These are phyloP conservation scores for Conus canariensis DNA, from an alignment of 2,888 invertebrate genomes.

Conservation along the genomic window DNA sequence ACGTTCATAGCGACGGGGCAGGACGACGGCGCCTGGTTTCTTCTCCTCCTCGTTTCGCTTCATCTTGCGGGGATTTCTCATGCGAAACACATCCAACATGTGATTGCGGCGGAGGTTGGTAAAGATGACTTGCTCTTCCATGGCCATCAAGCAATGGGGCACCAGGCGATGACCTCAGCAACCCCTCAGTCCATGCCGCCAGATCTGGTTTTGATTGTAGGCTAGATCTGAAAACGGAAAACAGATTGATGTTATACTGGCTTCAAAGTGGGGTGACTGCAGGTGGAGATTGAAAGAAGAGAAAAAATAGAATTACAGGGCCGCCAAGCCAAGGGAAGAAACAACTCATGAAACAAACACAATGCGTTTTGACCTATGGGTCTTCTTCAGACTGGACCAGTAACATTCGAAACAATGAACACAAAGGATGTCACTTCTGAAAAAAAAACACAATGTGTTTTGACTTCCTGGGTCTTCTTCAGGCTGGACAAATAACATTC, in stretches of 20 bases:
- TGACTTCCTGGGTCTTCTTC: too few species aligned
- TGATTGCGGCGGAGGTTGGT: constrained; percentile 47
- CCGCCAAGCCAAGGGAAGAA: background rate
- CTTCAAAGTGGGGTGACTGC: too few species aligned
- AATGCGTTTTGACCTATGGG: too few species aligned
- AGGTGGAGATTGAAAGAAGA: too few species aligned
- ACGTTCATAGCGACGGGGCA: constrained; percentile 66
- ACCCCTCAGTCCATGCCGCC: constrained; percentile 11
- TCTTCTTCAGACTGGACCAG: too few species aligned
- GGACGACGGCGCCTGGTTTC: constrained; percentile 49
- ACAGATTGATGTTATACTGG: background rate
- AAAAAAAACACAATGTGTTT: too few species aligned
- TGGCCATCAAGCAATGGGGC: background rate
- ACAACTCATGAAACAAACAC: background rate
- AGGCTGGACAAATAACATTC: too few species aligned
- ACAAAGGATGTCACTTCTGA: too few species aligned
- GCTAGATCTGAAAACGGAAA: background rate
- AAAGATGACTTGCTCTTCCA: constrained; percentile 44
- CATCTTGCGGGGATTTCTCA: constrained; percentile 51
- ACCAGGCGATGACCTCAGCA: background rate
- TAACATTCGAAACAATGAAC: too few species aligned
- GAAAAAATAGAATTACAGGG: background rate
- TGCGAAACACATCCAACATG: constrained; percentile 61
- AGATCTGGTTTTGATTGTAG: background rate
- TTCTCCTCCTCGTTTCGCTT: constrained; percentile 56